Evolutionary conservation across 2,113 vertebrate genomes (phyloP).

Genomic region (Trachemys scripta): DNA sequence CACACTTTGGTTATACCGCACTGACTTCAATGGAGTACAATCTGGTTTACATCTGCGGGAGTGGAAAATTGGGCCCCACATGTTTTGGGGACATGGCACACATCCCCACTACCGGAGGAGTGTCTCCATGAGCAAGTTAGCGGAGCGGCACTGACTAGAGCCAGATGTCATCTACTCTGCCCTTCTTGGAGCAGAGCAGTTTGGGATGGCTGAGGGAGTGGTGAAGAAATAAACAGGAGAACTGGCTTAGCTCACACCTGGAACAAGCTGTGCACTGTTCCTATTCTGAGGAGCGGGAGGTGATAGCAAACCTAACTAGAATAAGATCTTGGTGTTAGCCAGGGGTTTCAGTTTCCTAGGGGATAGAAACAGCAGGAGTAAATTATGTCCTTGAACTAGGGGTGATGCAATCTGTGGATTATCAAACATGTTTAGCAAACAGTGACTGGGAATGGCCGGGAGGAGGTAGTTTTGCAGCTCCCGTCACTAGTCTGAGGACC

Average conservation of each 20-base stretch:
- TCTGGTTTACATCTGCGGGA: neutral
- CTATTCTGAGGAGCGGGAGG: neutral
- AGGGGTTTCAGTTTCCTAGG: neutral
- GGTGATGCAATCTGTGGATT: neutral
- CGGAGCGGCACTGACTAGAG: neutral
- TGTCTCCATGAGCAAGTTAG: neutral
- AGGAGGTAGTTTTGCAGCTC: neutral
- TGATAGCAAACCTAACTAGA: accelerated
- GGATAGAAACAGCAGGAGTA: constrained; percentile 14
- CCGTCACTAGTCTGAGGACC: neutral
- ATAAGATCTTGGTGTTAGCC: neutral
- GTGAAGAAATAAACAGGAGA: neutral
- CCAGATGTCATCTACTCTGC: neutral
- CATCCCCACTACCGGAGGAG: neutral
- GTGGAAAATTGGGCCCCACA: neutral
- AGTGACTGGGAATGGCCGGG: neutral
- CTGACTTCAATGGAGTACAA: neutral
- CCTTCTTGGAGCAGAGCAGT: neutral
- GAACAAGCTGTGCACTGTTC: neutral
- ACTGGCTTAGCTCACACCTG: neutral
- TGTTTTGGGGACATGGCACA: neutral
- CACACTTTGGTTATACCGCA: accelerated
- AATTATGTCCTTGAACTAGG: neutral
- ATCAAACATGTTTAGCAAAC: constrained; percentile 13
- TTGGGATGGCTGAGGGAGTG: neutral